Base-by-base conservation (phyloP, 2,113 vertebrate species). In the Phyllopteryx taeniolatus region DNA sequence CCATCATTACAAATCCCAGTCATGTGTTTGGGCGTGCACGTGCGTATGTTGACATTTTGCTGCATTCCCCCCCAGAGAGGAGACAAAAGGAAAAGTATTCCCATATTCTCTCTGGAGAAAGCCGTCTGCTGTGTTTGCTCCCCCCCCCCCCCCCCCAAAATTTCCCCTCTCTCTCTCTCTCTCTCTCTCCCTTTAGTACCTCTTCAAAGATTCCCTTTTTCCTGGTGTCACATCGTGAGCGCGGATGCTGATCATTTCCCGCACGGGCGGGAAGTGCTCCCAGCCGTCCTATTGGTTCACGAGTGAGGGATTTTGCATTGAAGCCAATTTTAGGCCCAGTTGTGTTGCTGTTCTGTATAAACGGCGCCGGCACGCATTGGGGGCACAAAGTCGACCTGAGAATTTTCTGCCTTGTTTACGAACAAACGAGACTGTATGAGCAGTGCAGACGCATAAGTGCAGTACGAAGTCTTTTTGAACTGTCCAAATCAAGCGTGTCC, bases 41-140 rank as follows among this genome's bases (percentile, higher is more conserved):
- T 75, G 70, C 3, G 17, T 39, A 68, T 56, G 79, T 90, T 89
- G 87, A 88, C 86, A 88, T 87, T 88, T 88, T 83, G 43, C 72
- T 66, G 31, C 82, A 49, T 72, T 82, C 80, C 85, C 84, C 84
- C 71, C 0, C 67, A 78, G 84, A 82, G 79, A 72, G 64, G 62
- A 84, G 71, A 74, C 71, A 71, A 81, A 72, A 85, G 82, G 83
- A 76, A 73, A 89, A 87, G 69, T 84, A 80, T 88, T 89, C 85
- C 86, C 86, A 88, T 74, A 77, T 83, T 86, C 72, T 79, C 80
- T 85, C 70, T 62, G n/a, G 79, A 87, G 82, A 79, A 82, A 70
- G 82, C 81, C 81, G 83, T 81, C 83, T 87, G 80, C 84, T 78
- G 69, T 70, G 80, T 83, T 85, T 75, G 78, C 77, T 79, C 69